Conservation (phyloP, 2,113 vertebrate genomes). For the Pelusios castaneus region DNA sequence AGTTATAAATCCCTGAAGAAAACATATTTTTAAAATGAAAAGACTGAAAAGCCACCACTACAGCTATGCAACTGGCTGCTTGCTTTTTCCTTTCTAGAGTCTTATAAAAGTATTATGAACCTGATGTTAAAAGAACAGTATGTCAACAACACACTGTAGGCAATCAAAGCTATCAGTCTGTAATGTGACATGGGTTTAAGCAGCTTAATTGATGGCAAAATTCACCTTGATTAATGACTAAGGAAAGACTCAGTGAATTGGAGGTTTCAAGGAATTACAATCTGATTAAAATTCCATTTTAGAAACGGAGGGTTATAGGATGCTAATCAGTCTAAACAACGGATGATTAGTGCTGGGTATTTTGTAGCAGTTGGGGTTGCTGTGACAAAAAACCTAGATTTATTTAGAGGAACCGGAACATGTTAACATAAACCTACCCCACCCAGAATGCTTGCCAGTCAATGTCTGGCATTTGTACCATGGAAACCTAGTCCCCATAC, state of each 20-base stretch:
- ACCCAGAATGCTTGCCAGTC: not conserved
- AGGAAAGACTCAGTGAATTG: conserved; percentile 43
- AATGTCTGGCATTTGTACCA: not conserved
- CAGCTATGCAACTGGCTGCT: conserved; percentile 40
- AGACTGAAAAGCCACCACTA: conserved; percentile 58
- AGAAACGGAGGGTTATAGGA: conserved; percentile 69
- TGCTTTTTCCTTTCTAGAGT: conserved; percentile 30
- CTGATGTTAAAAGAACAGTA: conserved; percentile 27
- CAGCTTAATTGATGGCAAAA: conserved; percentile 69
- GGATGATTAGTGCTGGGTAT: conserved; percentile 58
- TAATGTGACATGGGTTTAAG: conserved; percentile 63
- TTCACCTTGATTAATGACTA: conserved; percentile 70
- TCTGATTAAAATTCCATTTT: conserved; percentile 75
- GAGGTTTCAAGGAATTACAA: conserved; percentile 68
- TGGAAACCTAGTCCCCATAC: not conserved
- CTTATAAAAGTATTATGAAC: conserved; percentile 44
- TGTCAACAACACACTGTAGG: not conserved
- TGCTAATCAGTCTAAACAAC: conserved; percentile 71
- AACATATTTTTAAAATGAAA: conserved; percentile 57
- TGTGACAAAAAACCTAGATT: conserved; percentile 42
- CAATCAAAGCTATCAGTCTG: conserved; percentile 70
- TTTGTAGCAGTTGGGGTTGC: conserved; percentile 58
- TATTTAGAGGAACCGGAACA: not conserved
- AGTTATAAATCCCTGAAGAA: conserved; percentile 73
- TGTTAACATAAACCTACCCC: not conserved